Conservation (phyloP, 2,113 vertebrate genomes). For the Labeo catla region DNA sequence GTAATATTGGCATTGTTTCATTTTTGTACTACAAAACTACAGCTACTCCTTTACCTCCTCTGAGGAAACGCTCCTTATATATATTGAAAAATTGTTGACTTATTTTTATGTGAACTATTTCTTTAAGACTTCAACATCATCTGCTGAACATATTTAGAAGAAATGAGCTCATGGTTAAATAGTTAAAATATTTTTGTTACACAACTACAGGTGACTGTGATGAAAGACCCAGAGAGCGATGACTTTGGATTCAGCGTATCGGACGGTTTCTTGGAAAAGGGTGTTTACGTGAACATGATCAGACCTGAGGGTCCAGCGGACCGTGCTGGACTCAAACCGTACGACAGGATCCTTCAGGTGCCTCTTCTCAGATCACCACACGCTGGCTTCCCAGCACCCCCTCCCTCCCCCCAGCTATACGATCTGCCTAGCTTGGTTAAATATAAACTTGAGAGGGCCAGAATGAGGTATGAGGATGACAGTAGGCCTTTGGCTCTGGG, state of each 20-base stretch:
- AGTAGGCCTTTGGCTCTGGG: background rate
- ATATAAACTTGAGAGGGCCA: constrained; percentile 32
- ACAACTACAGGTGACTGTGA: constrained; percentile 84
- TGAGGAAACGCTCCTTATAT: too few relatives aligned
- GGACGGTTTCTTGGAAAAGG: constrained; percentile 92
- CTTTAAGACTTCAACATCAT: background rate
- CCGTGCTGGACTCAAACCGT: constrained; percentile 89
- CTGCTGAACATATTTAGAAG: background rate
- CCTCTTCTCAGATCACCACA: constrained; percentile 32
- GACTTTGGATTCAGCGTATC: constrained; percentile 98
- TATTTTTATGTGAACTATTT: background rate
- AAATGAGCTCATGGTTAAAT: constrained; percentile 3
- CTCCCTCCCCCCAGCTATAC: background rate
- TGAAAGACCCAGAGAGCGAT: constrained; percentile 85
- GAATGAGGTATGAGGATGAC: background rate
- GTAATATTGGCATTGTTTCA: too few relatives aligned
- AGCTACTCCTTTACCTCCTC: too few relatives aligned
- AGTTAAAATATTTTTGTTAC: background rate
- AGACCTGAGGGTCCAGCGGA: constrained; percentile 92
- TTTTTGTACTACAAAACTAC: too few relatives aligned
- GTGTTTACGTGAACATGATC: constrained; percentile 96
- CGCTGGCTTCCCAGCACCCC: background rate
- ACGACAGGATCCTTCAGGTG: constrained; percentile 97
- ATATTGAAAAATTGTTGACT: background rate
- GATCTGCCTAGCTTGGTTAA: background rate